phyloP scores from a whole-genome alignment of 2,797 vertebrate species.

The Acridotheres tristis region DNA sequence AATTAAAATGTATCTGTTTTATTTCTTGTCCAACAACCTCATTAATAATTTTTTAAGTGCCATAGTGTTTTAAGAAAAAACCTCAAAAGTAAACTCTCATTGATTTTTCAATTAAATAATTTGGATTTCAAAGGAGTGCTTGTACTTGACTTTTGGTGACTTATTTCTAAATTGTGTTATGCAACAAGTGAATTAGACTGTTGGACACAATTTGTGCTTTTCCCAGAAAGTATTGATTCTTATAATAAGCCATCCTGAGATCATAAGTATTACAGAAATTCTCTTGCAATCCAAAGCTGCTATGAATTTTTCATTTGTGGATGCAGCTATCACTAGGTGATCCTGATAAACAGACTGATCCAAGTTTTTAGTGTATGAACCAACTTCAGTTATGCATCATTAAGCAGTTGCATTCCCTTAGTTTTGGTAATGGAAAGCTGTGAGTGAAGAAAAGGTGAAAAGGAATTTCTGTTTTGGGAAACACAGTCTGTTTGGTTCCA shows the following conservation, averaged over 20 bases:
- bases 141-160: background rate
- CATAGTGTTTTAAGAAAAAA: background rate
- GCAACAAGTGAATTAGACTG: background rate
- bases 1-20: background rate
- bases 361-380: background rate
- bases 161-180: background rate
- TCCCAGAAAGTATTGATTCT: conserved; percentile 12
- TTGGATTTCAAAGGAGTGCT: background rate
- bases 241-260: background rate
- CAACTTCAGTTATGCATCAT: background rate
- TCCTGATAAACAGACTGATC: background rate
- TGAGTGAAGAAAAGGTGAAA: background rate
- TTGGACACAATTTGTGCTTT: background rate
- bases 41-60: background rate
- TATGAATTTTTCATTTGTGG: background rate
- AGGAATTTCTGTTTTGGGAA: background rate
- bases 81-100: background rate
- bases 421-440: background rate
- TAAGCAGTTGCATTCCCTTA: background rate
- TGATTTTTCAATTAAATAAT: background rate
- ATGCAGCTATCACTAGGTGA: background rate
- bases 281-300: background rate
- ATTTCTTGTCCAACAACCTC: background rate
- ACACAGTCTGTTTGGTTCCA: rapidly evolving
- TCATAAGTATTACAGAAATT: background rate